Evolutionary conservation across 2,888 invertebrate species (phyloP).

Genomic region (Odiellus spinosus): DNA sequence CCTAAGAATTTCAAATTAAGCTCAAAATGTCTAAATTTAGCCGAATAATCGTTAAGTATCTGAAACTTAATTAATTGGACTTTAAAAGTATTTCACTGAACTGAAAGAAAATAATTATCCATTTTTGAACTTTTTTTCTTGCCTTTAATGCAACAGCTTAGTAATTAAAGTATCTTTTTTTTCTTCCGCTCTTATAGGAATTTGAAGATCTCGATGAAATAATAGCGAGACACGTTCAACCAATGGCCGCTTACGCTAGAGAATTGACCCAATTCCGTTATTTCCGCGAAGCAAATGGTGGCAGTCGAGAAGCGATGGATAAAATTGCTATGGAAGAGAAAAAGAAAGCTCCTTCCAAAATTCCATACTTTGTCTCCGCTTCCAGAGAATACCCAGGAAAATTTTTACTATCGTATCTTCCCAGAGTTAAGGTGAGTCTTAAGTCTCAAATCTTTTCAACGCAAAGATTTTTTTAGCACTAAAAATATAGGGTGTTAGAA

Average conservation of each 20-base stretch:
- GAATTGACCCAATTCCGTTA: slow-evolving; percentile 85
- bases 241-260: slow-evolving; percentile 84
- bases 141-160: not conserved
- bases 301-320: slow-evolving; percentile 71
- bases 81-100: no score
- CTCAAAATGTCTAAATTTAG: no score
- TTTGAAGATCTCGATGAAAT: slow-evolving; percentile 99
- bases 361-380: slow-evolving; percentile 72
- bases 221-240: slow-evolving; percentile 85
- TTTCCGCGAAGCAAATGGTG: slow-evolving; percentile 57
- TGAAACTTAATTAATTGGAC: no score
- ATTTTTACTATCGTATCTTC: slow-evolving; percentile 84
- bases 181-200: slow-evolving; percentile 49
- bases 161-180: not conserved
- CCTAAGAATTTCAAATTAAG: no score
- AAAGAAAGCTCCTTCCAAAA: slow-evolving; percentile 66
- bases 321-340: slow-evolving; percentile 76
- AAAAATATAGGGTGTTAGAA: no score
- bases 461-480: not conserved
- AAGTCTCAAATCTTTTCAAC: no score
- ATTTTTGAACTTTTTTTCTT: not conserved
- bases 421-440: slow-evolving; percentile 43
- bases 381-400: slow-evolving; percentile 72
- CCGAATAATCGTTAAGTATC: no score
- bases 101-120: not conserved